Evolutionary conservation across 2,888 invertebrate genomes (phyloP).

Genomic region (Idaea aversata): DNA sequence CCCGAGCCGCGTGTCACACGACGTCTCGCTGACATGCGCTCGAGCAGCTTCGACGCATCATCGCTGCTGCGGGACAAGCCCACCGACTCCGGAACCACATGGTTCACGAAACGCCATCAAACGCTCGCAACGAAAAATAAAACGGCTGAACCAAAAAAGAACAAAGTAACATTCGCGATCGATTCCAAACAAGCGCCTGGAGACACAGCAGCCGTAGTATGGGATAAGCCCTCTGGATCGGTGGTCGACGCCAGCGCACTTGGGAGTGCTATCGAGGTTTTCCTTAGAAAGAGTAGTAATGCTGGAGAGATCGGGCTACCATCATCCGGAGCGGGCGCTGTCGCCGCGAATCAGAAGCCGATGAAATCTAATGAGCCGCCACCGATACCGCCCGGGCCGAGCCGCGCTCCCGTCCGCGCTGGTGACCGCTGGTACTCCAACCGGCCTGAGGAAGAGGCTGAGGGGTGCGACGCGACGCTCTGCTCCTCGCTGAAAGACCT

Average conservation of each 20-base stretch:
- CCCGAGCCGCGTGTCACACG: slow-evolving; percentile 76
- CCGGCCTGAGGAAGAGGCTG: slow-evolving; percentile 84
- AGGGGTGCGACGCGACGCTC: slow-evolving; percentile 89
- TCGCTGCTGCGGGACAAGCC: slow-evolving; percentile 78
- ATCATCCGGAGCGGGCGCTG: slow-evolving; percentile 43
- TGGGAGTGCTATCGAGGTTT: slow-evolving; percentile 92
- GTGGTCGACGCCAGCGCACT: slow-evolving; percentile 89
- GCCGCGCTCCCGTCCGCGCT: slow-evolving; percentile 40
- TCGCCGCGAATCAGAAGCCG: slow-evolving; percentile 44
- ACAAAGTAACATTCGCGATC: slow-evolving; percentile 81
- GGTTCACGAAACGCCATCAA: slow-evolving; percentile 89
- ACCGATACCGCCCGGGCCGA: slow-evolving; percentile 59
- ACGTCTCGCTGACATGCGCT: slow-evolving; percentile 85
- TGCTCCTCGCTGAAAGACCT: slow-evolving; percentile 92
- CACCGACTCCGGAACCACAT: slow-evolving; percentile 80
- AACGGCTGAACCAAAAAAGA: slow-evolving; percentile 70
- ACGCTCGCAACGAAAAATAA: slow-evolving; percentile 85
- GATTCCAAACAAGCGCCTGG: slow-evolving; percentile 81
- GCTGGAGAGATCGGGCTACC: slow-evolving; percentile 64
- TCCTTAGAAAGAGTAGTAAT: slow-evolving; percentile 82
- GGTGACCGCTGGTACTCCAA: slow-evolving; percentile 81
- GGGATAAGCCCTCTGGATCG: slow-evolving; percentile 88
- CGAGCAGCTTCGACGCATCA: slow-evolving; percentile 92
- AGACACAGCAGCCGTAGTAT: slow-evolving; percentile 83
- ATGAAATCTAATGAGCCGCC: slow-evolving; percentile 56